Evolutionary conservation across 2,113 vertebrate species (phyloP).

Genomic region (Balaeniceps rex): DNA sequence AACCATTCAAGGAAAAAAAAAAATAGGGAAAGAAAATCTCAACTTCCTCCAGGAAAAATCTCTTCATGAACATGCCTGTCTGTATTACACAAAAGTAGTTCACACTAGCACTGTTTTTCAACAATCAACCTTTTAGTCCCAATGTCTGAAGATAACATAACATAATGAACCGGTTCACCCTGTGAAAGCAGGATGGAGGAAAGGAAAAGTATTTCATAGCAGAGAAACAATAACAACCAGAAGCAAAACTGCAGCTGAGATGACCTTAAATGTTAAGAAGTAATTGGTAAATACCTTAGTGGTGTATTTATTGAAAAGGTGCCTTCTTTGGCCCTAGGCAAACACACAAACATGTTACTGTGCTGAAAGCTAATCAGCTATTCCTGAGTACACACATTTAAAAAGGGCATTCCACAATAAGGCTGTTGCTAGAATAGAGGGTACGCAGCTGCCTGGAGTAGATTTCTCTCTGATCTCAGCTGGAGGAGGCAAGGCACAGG

Average conservation of each 20-base stretch:
- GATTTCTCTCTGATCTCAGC: not conserved
- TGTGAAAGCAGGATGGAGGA: not conserved
- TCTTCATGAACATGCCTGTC: not conserved
- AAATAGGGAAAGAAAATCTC: not conserved
- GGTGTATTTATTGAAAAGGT: not conserved
- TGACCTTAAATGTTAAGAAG: not conserved
- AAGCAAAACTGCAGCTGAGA: not conserved
- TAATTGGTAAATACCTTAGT: not conserved
- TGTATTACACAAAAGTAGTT: not conserved
- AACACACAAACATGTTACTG: not conserved
- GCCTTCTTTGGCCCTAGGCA: not conserved
- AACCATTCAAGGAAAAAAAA: not conserved
- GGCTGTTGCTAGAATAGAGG: not conserved
- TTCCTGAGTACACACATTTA: not conserved
- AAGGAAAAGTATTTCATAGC: not conserved
- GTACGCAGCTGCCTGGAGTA: not conserved
- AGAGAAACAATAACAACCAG: not conserved
- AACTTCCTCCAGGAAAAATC: not conserved
- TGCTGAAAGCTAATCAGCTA: not conserved
- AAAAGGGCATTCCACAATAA: not conserved
- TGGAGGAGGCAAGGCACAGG: not conserved
- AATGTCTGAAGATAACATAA: not conserved
- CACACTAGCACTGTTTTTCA: not conserved
- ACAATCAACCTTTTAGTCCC: not conserved
- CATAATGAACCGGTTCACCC: not conserved